Percentiles rank a stretch among this genome's conserved stretches.
Conservation (phyloP, 2,888 invertebrate genomes). For the Megalurothrips usitatus region DNA sequence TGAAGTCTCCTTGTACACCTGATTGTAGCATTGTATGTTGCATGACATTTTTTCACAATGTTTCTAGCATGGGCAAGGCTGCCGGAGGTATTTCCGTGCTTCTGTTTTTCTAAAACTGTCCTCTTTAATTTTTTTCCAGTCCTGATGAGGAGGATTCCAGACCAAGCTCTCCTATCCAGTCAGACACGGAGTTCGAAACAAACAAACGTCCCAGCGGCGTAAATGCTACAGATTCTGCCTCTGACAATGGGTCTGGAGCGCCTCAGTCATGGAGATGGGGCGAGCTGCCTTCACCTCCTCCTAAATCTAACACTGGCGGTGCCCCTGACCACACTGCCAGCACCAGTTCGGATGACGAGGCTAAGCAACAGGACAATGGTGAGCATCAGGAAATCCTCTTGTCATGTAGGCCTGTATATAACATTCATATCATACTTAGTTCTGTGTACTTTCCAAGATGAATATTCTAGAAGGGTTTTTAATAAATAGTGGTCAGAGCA, state of each 20-base stretch:
- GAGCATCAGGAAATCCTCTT: conserved; percentile 17
- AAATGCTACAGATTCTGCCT: not conserved
- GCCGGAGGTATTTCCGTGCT: no score
- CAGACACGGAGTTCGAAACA: conserved; percentile 87
- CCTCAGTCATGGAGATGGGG: conserved; percentile 85
- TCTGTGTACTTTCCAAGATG: no score
- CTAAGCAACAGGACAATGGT: conserved; percentile 42
- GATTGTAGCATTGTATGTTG: no score
- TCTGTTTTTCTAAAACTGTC: not conserved
- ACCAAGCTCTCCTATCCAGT: conserved; percentile 80
- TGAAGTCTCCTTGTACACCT: no score
- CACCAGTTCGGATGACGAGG: conserved; percentile 50
- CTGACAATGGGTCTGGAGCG: not conserved
- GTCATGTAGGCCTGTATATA: no score
- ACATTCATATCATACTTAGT: no score
- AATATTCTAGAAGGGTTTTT: no score
- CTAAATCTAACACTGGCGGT: conserved; percentile 42
- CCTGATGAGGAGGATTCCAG: conserved; percentile 50
- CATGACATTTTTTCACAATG: no score
- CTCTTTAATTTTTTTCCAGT: not conserved
- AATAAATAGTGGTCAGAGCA: no score
- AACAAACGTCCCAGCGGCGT: conserved; percentile 44
- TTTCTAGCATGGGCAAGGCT: no score
- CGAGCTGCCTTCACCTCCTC: conserved; percentile 65
- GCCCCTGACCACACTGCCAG: conserved; percentile 37